Percentiles rank a stretch among this genome's conserved stretches.
Evolutionary conservation across 2,113 vertebrate genomes (phyloP).

Genomic region (Cavia porcellus): DNA sequence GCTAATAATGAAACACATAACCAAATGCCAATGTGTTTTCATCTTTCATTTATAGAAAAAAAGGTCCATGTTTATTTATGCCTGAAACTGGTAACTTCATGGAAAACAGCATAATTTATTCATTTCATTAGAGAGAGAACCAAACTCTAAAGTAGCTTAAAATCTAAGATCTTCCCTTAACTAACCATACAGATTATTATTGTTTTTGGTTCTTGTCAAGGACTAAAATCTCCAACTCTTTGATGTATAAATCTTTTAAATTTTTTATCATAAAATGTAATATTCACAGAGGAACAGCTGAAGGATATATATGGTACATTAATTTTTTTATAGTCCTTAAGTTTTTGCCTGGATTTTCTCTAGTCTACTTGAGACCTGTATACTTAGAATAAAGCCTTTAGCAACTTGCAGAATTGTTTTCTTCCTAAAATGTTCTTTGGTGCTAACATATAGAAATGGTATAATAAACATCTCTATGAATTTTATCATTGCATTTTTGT

Average conservation of each 20-base stretch:
- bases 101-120: neutral
- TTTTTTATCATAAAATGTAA: conserved; percentile 46
- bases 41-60: neutral
- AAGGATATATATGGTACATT: neutral
- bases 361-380: neutral
- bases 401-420: neutral
- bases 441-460: conserved; percentile 27
- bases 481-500: neutral
- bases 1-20: neutral
- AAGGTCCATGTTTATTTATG: neutral
- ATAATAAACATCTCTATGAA: conserved; percentile 48
- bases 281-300: neutral
- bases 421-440: neutral
- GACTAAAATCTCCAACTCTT: conserved; percentile 21
- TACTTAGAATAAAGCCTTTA: conserved; percentile 30
- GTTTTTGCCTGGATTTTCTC: conserved; percentile 43
- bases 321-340: conserved; percentile 40
- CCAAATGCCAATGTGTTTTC: neutral
- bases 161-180: neutral
- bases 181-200: neutral
- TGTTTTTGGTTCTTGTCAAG: conserved; percentile 40
- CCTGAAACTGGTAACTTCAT: neutral
- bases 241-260: conserved; percentile 5
- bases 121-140: conserved; percentile 45
- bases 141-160: conserved; percentile 27